Percentiles rank a stretch among this genome's conserved stretches.
These are phyloP conservation scores for Amazonetta brasiliensis DNA, from an alignment of 2,797 vertebrate genomes.

Conservation along the genomic window DNA sequence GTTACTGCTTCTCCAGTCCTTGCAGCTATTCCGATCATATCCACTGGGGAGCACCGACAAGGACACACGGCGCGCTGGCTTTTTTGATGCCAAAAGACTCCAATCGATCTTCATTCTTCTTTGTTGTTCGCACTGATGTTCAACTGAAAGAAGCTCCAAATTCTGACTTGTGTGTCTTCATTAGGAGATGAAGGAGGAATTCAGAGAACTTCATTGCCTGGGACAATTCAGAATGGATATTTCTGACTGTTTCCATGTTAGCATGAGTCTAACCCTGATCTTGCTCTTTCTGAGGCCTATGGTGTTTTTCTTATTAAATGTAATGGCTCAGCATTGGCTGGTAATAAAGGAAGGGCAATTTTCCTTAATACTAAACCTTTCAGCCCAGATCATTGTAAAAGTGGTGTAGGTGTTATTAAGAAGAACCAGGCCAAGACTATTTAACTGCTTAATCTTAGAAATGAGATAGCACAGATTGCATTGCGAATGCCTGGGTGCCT, in stretches of 20 bases:
- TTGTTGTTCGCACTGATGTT: conserved; percentile 6
- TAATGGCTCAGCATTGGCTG: neutral
- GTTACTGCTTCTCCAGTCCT: conserved; percentile 45
- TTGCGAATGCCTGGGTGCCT: neutral
- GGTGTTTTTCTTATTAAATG: neutral
- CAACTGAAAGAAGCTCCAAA: neutral
- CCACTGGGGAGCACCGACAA: conserved; percentile 19
- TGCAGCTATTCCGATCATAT: conserved; percentile 34
- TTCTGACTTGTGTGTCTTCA: neutral
- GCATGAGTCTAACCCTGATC: neutral
- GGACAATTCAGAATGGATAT: neutral
- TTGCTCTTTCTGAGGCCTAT: neutral
- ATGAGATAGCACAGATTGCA: neutral
- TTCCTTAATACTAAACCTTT: conserved; percentile 28
- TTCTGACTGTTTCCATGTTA: conserved; percentile 17
- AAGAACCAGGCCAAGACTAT: conserved; percentile 8
- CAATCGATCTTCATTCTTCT: conserved; percentile 33
- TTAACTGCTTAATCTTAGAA: conserved; percentile 39
- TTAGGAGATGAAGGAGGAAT: neutral
- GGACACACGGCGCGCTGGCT: neutral
- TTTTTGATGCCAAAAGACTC: conserved; percentile 21
- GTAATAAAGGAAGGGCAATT: neutral
- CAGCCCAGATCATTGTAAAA: conserved; percentile 38
- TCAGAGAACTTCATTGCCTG: neutral
- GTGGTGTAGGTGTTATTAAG: conserved; percentile 28